Percentiles rank a stretch among this genome's conserved stretches.
These are phyloP conservation scores for Mercenaria mercenaria DNA, from an alignment of 1,140 invertebrate genomes.

Conservation along the genomic window DNA sequence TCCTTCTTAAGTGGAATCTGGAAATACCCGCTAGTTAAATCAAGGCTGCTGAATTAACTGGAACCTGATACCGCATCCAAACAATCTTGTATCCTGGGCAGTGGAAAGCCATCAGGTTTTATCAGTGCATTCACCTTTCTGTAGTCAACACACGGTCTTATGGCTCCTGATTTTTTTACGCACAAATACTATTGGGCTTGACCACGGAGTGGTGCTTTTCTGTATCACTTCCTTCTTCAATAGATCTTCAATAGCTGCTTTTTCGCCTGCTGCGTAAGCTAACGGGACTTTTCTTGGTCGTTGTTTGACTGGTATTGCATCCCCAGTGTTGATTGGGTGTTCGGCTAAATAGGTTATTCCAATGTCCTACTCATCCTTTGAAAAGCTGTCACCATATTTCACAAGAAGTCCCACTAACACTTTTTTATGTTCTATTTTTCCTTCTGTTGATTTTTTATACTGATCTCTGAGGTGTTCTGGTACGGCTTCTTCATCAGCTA, in stretches of 20 bases:
- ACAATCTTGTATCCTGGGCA: neutral
- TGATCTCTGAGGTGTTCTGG: no score
- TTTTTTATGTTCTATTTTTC: no score
- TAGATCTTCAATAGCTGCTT: neutral
- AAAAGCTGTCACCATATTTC: neutral
- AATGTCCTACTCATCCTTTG: neutral
- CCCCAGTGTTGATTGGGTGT: neutral
- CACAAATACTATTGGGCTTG: neutral
- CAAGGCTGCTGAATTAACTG: neutral
- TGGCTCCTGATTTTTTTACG: neutral
- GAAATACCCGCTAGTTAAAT: neutral
- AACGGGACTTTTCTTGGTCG: neutral
- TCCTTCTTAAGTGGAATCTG: neutral
- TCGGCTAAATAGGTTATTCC: neutral
- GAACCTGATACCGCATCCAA: neutral
- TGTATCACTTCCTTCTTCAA: conserved; percentile 1
- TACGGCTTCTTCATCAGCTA: no score
- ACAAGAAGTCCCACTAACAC: no score
- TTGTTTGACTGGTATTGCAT: neutral
- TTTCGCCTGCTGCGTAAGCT: neutral
- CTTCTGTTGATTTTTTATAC: no score
- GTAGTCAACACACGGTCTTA: neutral
- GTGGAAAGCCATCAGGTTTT: conserved; percentile 3
- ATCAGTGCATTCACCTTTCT: neutral
- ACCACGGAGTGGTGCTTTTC: neutral